Evolutionary conservation across 1,140 invertebrate species (phyloP), one percentile per base, ranked within the genome.

Genomic region (Mizuhopecten yessoensis): DNA sequence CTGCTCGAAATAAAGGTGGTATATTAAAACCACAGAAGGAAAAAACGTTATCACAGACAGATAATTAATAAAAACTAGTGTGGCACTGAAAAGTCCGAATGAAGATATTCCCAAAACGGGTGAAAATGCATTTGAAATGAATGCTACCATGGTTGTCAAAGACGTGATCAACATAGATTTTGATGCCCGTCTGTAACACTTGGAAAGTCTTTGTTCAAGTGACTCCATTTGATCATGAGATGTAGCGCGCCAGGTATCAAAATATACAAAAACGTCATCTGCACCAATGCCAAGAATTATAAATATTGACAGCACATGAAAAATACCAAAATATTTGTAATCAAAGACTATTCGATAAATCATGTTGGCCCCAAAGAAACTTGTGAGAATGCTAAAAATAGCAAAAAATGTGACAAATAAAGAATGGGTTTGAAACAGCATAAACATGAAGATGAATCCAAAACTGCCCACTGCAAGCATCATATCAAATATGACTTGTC

Each of bases 221-320:
- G 90, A 91, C 5, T 93, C 89, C 39, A 91, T 91, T 0, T 17
- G 15, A 10, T 29, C 86, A 15, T 49, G 87, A 1, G 39, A 42
- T 29, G 93, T 91, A 13, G 91, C 88, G 23, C 90, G 57, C 94
- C 94, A 95, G 13, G 90, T 90, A 86, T 95, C 94, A 75, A 89
- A 93, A 42, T 93, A 94, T 2, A 94, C 92, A 88, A 94, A 94
- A 15, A 95, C 86, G 49, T 94, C 93, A 87, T 94, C 94, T 23
- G 93, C 91, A 9, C 94, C 94, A 33, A 94, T 93, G 13, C 94
- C 94, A 7, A 94, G 92, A 34, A 94, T 94, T 34, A 94, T 92
- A 87, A 94, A 94, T 15, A 94, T 90, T 17, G 94, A 92, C 29
- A 95, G 49, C 3, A 94, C 88, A 86, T 94, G 94, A 49, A 94